phyloP scores from a whole-genome alignment of 2,113 vertebrate species.

The Regulus satrapa region DNA sequence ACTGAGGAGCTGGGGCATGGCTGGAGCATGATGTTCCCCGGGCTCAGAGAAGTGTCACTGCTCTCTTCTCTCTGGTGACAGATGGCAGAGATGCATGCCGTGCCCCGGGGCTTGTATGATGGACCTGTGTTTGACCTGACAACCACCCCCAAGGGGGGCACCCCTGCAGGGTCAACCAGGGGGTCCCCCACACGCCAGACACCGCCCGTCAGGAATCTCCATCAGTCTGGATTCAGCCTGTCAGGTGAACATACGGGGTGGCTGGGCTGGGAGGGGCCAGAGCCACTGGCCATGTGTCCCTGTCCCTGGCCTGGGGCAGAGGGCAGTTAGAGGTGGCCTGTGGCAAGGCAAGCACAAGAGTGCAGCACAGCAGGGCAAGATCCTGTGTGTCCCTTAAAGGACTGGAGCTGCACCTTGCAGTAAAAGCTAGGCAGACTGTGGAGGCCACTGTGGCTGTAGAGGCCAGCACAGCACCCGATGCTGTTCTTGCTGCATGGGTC shows the following conservation, averaged over 20 bases:
- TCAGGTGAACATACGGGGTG: constrained; percentile 75
- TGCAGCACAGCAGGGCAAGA: background rate
- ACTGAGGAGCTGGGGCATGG: background rate
- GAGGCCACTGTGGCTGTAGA: background rate
- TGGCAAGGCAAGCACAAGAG: background rate
- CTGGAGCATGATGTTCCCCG: background rate
- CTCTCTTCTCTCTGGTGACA: constrained; percentile 42
- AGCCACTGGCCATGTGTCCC: background rate
- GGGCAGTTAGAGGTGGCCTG: background rate
- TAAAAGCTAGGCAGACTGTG: background rate
- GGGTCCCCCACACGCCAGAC: constrained; percentile 91
- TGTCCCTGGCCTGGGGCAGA: background rate
- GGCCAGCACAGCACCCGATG: background rate
- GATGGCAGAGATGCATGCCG: constrained; percentile 91
- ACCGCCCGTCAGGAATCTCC: constrained; percentile 88
- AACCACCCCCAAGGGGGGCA: constrained; percentile 88
- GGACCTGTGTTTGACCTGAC: constrained; percentile 94
- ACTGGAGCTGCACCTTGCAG: background rate
- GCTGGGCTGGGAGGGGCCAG: background rate
- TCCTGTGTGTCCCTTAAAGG: background rate
- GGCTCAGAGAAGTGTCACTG: background rate
- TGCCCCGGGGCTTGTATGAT: constrained; percentile 94
- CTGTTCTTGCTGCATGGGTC: background rate
- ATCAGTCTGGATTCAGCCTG: constrained; percentile 96
- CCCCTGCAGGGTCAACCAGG: constrained; percentile 86